Evolutionary conservation across 1,140 invertebrate genomes (phyloP).

Genomic region (Listronotus oregonensis): DNA sequence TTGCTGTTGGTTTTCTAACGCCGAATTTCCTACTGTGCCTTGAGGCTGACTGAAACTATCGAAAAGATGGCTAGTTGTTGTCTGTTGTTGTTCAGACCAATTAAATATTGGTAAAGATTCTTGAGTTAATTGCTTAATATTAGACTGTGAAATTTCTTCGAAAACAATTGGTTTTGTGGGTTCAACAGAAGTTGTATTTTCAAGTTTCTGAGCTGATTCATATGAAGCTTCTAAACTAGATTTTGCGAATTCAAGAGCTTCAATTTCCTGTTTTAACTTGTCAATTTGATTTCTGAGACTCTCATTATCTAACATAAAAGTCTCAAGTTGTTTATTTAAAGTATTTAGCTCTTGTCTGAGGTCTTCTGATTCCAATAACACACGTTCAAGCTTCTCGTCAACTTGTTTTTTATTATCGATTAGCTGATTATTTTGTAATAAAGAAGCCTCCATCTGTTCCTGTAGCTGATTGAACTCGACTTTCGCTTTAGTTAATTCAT

Average conservation of each 20-base stretch:
- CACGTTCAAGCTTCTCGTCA: neutral
- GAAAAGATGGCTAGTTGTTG: no score
- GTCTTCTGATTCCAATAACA: neutral
- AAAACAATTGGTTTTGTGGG: neutral
- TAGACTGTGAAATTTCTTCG: neutral
- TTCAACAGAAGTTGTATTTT: neutral
- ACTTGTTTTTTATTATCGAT: neutral
- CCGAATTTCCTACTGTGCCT: no score
- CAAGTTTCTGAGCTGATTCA: constrained; percentile 21
- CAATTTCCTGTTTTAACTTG: constrained; percentile 14
- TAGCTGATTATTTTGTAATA: neutral
- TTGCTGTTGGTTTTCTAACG: no score
- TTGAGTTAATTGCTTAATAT: neutral
- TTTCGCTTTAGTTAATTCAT: neutral
- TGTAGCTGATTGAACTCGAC: neutral
- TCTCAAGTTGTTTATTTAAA: constrained; percentile 3
- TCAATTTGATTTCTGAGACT: neutral
- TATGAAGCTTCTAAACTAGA: constrained; percentile 24
- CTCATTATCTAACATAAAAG: neutral
- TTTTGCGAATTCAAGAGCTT: constrained; percentile 27
- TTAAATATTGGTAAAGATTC: neutral
- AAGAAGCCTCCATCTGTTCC: neutral
- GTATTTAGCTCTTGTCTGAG: neutral
- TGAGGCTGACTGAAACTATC: no score
- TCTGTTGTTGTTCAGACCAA: neutral